Percentiles rank a stretch among this genome's conserved stretches.
Conservation (phyloP, 2,888 invertebrate genomes). For the Ctena decussata region DNA sequence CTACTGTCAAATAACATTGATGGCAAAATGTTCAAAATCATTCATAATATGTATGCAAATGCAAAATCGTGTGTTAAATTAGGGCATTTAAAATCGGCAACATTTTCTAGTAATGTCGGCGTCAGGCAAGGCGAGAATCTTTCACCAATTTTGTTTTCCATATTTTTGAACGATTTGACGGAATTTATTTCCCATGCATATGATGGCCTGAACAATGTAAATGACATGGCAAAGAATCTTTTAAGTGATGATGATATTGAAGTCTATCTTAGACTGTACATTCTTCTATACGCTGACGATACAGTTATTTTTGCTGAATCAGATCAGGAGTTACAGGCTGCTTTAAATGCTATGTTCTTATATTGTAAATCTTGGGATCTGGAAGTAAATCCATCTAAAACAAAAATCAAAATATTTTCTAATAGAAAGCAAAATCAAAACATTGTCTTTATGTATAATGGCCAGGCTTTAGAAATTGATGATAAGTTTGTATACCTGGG, state of each 20-base stretch:
- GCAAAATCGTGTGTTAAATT: neutral
- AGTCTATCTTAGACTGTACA: conserved; percentile 23
- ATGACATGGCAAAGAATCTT: neutral
- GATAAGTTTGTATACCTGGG: conserved; percentile 33
- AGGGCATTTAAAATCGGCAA: neutral
- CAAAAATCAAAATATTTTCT: conserved; percentile 27
- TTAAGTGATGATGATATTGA: conserved; percentile 24
- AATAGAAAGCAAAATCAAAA: neutral
- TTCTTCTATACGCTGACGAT: conserved; percentile 36
- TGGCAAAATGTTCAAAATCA: conserved; percentile 1
- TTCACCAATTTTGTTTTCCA: conserved; percentile 18
- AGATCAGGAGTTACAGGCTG: conserved; percentile 6
- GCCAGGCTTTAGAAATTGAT: neutral
- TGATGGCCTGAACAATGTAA: neutral
- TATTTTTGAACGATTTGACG: conserved; percentile 3
- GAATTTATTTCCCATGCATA: neutral
- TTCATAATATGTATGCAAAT: neutral
- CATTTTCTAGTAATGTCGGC: neutral
- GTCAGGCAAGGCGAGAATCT: neutral
- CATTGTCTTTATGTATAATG: conserved; percentile 12
- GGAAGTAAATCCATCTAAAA: conserved; percentile 25
- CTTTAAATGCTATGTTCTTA: conserved; percentile 28
- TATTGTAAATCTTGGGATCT: conserved; percentile 37
- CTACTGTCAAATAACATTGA: neutral
- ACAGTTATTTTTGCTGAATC: conserved; percentile 37